Base-by-base conservation (phyloP, 1,140 invertebrate species). In the Drosophila sp. region DNA sequence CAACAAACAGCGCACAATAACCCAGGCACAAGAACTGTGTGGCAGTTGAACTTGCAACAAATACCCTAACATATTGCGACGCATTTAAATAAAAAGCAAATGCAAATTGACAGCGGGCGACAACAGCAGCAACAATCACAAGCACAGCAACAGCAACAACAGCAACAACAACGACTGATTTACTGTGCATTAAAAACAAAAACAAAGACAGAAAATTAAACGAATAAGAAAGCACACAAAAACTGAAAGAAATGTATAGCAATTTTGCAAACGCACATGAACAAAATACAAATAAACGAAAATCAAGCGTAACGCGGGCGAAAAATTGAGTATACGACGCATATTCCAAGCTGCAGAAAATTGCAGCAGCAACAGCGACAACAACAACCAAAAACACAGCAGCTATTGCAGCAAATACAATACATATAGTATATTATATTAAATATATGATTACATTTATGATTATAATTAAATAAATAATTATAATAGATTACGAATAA, bases 261-360 rank as follows among this genome's bases (percentile, higher is more conserved):
- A 34, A 29, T 36, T 45, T 43, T 43, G 29, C 62, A 41, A 53
- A 73, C 53, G 77, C 78, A 80, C 78, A 80, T 38, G 4, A 45
- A 34, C 18, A 21, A 21, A 38, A n/a, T 0, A 50, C 40, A 40
- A n/a, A 45, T 38, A 34, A 56, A 38, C 25, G 7, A 45, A 25
- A 50, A 2, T 8, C 2, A 51, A 38, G 9, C n/a, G 40, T 36
- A 21, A 14, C 27, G 21, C 21, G 21, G 4, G 21, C 1, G 21
- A 25, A 25, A 59, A 16, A 72, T 78, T 58, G 36, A 70, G 83
- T 78, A 87, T 80, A 82, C 80, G 80, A 84, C 71, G 74, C 77
- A 50, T 72, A 76, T 76, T 73, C 67, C 84, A 78, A 73, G 80
- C 74, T 82, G 76, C 76, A 82, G 32, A 56, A 36, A 54, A 46